Evolutionary conservation across 2,797 vertebrate species (phyloP).

Genomic region (Ataeniobius toweri): DNA sequence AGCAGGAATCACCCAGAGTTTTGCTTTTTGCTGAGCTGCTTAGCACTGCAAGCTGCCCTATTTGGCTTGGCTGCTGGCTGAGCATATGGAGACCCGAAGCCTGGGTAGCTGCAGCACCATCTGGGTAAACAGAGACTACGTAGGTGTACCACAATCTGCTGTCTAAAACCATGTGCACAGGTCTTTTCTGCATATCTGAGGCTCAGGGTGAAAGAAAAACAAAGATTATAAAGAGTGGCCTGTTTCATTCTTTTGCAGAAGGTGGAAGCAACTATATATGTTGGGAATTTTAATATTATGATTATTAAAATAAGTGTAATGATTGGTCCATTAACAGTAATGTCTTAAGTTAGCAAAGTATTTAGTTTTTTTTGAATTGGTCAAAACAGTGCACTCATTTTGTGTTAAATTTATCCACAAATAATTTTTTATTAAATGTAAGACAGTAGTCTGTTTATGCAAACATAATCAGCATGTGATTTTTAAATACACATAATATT

Average conservation of each 20-base stretch:
- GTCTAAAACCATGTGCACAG: slow-evolving; percentile 62
- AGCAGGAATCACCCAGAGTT: slow-evolving; percentile 30
- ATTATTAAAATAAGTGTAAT: not conserved
- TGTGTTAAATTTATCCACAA: not conserved
- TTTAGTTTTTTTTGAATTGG: not conserved
- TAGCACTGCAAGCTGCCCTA: slow-evolving; percentile 52
- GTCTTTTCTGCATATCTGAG: slow-evolving; percentile 7
- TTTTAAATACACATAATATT: not conserved
- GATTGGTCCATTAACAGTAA: not conserved
- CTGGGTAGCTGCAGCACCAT: slow-evolving; percentile 57
- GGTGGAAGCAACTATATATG: not conserved
- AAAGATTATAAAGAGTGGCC: slow-evolving; percentile 1
- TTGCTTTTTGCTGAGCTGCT: slow-evolving; percentile 47
- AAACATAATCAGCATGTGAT: not conserved
- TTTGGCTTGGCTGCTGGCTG: slow-evolving; percentile 52
- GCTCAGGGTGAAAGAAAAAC: slow-evolving; percentile 25
- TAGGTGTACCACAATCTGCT: slow-evolving; percentile 76
- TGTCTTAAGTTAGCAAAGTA: not conserved
- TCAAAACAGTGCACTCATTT: not conserved
- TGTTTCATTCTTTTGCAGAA: not conserved
- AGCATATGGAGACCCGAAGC: slow-evolving; percentile 61
- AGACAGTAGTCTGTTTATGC: not conserved
- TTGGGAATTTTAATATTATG: not conserved
- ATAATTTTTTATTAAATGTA: not conserved
- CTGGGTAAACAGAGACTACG: slow-evolving; percentile 60